phyloP scores from a whole-genome alignment of 2,888 invertebrate species.

The Catotricha subobsoleta region DNA sequence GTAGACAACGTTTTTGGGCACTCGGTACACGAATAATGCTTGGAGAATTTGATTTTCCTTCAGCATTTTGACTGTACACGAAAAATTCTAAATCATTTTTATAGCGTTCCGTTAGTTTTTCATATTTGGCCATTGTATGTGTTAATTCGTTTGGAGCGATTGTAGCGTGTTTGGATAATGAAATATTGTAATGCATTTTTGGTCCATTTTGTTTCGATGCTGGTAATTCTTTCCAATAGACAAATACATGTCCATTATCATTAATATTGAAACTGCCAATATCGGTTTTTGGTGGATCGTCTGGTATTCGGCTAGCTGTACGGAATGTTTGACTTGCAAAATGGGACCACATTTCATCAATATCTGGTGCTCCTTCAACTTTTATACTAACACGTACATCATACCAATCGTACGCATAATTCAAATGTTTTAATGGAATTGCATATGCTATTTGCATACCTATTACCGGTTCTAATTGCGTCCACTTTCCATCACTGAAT shows the following conservation, averaged over 20 bases:
- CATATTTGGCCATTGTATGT: slow-evolving; percentile 5
- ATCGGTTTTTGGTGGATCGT: slow-evolving; percentile 44
- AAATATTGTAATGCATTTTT: slow-evolving; percentile 42
- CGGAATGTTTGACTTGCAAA: slow-evolving; percentile 35
- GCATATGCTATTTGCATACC: background rate
- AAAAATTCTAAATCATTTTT: slow-evolving; percentile 22
- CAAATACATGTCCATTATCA: slow-evolving; percentile 12
- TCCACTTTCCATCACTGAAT: background rate
- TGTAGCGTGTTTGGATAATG: background rate
- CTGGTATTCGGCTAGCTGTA: slow-evolving; percentile 35
- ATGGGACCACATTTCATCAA: slow-evolving; percentile 45
- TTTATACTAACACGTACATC: slow-evolving; percentile 49
- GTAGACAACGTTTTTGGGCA: slow-evolving; percentile 14
- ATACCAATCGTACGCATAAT: slow-evolving; percentile 47
- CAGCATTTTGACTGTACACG: slow-evolving; percentile 41
- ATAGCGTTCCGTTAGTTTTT: background rate
- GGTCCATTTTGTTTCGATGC: slow-evolving; percentile 46
- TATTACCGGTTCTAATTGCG: background rate
- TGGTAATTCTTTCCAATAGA: slow-evolving; percentile 56
- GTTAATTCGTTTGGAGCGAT: background rate
- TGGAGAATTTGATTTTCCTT: slow-evolving; percentile 37
- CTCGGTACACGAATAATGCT: slow-evolving; percentile 42
- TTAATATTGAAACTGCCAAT: slow-evolving; percentile 44
- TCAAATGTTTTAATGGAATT: slow-evolving; percentile 21
- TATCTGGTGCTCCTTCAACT: slow-evolving; percentile 33